Evolutionary conservation across 2,888 invertebrate genomes (phyloP).

Genomic region (Xestia ashworthii): DNA sequence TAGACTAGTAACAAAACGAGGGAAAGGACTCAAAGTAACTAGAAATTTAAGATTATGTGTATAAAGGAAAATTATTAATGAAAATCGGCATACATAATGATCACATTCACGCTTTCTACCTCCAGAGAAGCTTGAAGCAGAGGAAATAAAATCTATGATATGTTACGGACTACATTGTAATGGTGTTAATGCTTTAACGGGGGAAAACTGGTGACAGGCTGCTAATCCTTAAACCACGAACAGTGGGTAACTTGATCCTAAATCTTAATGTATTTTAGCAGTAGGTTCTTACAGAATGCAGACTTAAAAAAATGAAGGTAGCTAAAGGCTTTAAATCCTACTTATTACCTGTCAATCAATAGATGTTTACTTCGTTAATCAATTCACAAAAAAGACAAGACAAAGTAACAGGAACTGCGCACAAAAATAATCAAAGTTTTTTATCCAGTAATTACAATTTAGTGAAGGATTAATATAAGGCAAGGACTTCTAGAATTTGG

Average conservation of each 20-base stretch:
- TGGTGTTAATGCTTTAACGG: conserved; percentile 5
- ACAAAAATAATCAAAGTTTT: conserved; percentile 16
- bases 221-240: conserved; percentile 32
- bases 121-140: conserved; percentile 31
- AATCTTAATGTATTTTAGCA: not conserved
- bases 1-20: conserved; percentile 25
- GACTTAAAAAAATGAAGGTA: conserved; percentile 1
- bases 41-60: conserved; percentile 17
- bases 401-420: conserved; percentile 36
- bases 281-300: not conserved
- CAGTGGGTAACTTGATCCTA: not conserved
- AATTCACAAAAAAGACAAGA: conserved; percentile 37
- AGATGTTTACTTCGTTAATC: conserved; percentile 25
- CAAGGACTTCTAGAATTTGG: conserved; percentile 46
- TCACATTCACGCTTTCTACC: conserved; percentile 44
- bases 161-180: conserved; percentile 13
- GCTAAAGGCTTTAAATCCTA: not conserved
- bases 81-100: conserved; percentile 44
- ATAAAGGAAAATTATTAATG: conserved; percentile 44
- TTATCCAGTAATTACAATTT: conserved; percentile 44
- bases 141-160: conserved; percentile 22
- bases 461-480: conserved; percentile 37
- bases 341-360: conserved; percentile 36
- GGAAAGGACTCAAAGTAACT: conserved; percentile 41
- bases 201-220: conserved; percentile 15